Evolutionary conservation across 2,797 vertebrate species (phyloP).

Genomic region (Ceryle rudis): DNA sequence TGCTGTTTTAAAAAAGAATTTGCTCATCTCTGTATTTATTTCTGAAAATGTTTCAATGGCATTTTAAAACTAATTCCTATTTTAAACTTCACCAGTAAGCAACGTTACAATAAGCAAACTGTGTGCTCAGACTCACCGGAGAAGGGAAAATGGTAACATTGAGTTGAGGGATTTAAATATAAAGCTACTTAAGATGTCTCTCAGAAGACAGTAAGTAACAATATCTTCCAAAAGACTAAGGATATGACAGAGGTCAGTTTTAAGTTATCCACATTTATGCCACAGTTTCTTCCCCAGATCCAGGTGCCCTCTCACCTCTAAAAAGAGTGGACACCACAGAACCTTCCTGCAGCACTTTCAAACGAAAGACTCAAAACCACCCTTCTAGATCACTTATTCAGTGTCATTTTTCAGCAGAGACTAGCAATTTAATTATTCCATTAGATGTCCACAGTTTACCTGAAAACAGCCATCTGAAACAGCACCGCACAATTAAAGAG

Average conservation of each 20-base stretch:
- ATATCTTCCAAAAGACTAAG: neutral
- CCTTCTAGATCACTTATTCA: neutral
- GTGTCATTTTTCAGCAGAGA: neutral
- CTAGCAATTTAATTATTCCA: neutral
- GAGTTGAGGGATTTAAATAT: neutral
- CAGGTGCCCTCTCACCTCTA: neutral
- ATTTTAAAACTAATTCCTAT: neutral
- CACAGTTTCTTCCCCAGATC: neutral
- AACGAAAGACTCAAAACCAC: neutral
- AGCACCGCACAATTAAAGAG: neutral
- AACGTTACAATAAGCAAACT: neutral
- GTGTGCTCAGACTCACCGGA: neutral
- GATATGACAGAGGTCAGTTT: neutral
- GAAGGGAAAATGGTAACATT: accelerated
- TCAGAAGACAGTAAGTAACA: neutral
- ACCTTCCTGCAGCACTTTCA: neutral
- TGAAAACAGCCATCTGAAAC: neutral
- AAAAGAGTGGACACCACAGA: neutral
- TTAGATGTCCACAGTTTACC: neutral
- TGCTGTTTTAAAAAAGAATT: neutral
- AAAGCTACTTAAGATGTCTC: neutral
- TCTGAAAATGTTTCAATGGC: neutral
- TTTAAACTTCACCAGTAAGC: neutral
- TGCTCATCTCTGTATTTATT: neutral
- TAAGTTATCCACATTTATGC: neutral